Evolutionary conservation across 2,113 vertebrate species (phyloP).

Genomic region (Bubo blakistoni): DNA sequence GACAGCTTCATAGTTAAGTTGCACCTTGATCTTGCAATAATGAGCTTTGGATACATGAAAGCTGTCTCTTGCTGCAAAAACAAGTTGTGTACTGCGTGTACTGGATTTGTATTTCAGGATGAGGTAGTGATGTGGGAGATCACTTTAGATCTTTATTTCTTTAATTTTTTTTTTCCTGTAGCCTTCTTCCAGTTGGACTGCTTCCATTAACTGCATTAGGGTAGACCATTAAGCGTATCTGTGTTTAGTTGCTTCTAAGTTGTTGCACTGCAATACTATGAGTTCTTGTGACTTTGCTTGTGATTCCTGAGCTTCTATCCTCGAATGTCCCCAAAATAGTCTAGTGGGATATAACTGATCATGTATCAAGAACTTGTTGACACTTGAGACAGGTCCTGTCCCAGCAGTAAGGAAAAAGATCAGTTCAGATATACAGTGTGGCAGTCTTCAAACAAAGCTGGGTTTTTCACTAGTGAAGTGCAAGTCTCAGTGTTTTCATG

Average conservation of each 20-base stretch:
- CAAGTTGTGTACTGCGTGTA: neutral
- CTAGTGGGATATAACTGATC: neutral
- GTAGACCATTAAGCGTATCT: neutral
- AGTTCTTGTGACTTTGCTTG: constrained; percentile 1
- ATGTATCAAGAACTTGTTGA: constrained; percentile 21
- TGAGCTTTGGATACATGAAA: constrained; percentile 33
- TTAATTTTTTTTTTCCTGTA: fast-evolving
- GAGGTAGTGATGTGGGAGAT: neutral
- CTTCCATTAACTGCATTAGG: constrained; percentile 21
- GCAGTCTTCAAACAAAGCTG: neutral
- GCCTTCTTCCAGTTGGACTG: neutral
- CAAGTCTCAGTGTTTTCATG: neutral
- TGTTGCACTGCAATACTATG: neutral
- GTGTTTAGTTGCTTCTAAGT: neutral
- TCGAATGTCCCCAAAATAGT: constrained; percentile 9
- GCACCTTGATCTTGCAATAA: constrained; percentile 49
- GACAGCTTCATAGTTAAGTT: neutral
- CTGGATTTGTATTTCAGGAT: constrained; percentile 16
- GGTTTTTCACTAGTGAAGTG: neutral
- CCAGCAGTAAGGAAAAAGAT: neutral
- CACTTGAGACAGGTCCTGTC: neutral
- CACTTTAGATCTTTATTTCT: neutral
- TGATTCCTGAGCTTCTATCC: neutral
- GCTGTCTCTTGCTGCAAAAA: constrained; percentile 29
- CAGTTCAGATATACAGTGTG: neutral